phyloP scores from a whole-genome alignment of 2,888 invertebrate genomes.

The Iphiclides podalirius region DNA sequence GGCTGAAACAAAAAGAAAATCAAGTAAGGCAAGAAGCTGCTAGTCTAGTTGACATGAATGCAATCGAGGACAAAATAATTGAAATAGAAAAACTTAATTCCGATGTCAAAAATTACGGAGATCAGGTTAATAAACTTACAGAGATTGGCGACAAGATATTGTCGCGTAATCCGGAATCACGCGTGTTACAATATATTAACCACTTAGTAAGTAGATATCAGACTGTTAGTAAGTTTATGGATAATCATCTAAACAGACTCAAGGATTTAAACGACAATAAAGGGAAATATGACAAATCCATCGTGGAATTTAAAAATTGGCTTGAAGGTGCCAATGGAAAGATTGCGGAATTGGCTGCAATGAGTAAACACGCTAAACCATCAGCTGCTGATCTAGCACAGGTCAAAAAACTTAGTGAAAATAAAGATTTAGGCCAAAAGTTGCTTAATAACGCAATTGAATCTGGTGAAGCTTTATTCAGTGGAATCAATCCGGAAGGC shows the following conservation, averaged over 20 bases:
- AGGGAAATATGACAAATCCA: slow-evolving; percentile 83
- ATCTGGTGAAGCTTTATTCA: slow-evolving; percentile 92
- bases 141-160: slow-evolving; percentile 86
- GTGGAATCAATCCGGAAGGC: slow-evolving; percentile 92
- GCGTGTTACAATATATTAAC: slow-evolving; percentile 89
- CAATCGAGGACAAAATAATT: slow-evolving; percentile 84
- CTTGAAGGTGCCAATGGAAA: slow-evolving; percentile 86
- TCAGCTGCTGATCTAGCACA: slow-evolving; percentile 88
- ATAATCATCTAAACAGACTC: slow-evolving; percentile 85
- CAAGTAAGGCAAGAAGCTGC: slow-evolving; percentile 87
- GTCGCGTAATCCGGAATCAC: slow-evolving; percentile 89
- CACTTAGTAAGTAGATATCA: slow-evolving; percentile 89
- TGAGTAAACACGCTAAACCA: slow-evolving; percentile 88
- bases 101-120: slow-evolving; percentile 83
- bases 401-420: slow-evolving; percentile 85
- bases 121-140: slow-evolving; percentile 83
- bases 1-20: slow-evolving; percentile 90
- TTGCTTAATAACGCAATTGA: slow-evolving; percentile 90
- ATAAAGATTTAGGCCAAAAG: slow-evolving; percentile 89
- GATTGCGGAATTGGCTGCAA: slow-evolving; percentile 85
- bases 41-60: slow-evolving; percentile 83
- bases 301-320: slow-evolving; percentile 88
- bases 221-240: slow-evolving; percentile 85
- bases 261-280: slow-evolving; percentile 86
- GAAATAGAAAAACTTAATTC: slow-evolving; percentile 83